Conservation (phyloP, 1,140 invertebrate genomes). For the Lepidurus couesii region DNA sequence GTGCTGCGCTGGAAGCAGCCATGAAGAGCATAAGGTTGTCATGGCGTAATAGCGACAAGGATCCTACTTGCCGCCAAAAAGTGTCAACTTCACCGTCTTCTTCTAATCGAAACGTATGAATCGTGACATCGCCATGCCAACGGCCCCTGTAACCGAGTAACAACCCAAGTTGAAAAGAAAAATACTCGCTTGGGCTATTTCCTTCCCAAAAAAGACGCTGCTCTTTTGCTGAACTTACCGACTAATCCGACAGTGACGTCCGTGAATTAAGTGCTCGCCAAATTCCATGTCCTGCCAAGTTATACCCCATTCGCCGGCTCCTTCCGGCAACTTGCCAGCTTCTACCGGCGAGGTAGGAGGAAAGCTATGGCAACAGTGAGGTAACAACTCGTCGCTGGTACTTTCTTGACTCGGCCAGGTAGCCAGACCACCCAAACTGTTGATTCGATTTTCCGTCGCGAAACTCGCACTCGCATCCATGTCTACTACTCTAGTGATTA, state of each 20-base stretch:
- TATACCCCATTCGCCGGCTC: constrained; percentile 3
- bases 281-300: background rate
- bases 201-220: background rate
- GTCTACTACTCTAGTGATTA: background rate
- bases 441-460: background rate
- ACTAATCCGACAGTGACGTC: background rate
- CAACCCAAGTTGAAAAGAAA: background rate
- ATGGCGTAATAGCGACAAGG: constrained; percentile 47
- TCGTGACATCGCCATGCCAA: constrained; percentile 49
- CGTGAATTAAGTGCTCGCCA: constrained; percentile 22
- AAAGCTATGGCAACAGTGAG: background rate
- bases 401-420: constrained; percentile 39
- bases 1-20: constrained; percentile 45
- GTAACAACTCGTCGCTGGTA: background rate
- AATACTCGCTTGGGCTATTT: background rate
- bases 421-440: constrained; percentile 38
- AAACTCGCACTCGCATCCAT: background rate
- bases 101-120: constrained; percentile 41
- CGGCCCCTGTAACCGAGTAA: constrained; percentile 42
- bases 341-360: background rate
- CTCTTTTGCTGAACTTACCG: background rate
- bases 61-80: constrained; percentile 45
- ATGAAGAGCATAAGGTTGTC: constrained; percentile 50
- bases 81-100: constrained; percentile 38
- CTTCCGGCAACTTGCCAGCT: constrained; percentile 35